Evolutionary conservation across 2,888 invertebrate genomes (phyloP), one percentile per base, ranked within the genome.

Genomic region (Drosophila siamana): DNA sequence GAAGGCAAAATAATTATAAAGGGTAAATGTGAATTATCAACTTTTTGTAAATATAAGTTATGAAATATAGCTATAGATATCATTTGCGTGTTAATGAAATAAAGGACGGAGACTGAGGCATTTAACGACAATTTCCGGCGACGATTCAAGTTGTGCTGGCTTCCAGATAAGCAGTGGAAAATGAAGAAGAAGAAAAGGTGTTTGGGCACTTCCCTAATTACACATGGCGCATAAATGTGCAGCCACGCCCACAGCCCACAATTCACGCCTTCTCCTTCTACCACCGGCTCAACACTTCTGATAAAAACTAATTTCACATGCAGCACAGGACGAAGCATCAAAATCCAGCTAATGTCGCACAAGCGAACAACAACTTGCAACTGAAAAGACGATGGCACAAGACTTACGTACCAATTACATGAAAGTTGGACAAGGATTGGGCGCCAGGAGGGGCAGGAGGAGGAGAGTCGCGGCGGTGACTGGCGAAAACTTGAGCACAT

Each of bases 261-360:
- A n/a, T n/a, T n/a, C n/a, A n/a, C n/a, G n/a, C n/a, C n/a, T n/a
- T n/a, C n/a, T n/a, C n/a, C n/a, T n/a, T n/a, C n/a, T n/a, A n/a
- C n/a, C n/a, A n/a, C n/a, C n/a, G n/a, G n/a, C n/a, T n/a, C n/a
- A n/a, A n/a, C n/a, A n/a, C n/a, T n/a, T n/a, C n/a, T n/a, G 62
- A 56, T 61, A 66, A 52, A 69, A 85, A 85, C 85, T 86, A 86
- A 86, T 87, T 86, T 86, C 88, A 78, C 80, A 86, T 86, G 88
- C 86, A 81, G 68, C 86, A 80, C 87, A 69, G 80, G 67, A 66
- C 80, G 75, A 79, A 62, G 74, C 80, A 81, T 83, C 83, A 81
- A 79, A 86, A 87, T 87, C 83, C 88, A 70, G 78, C 87, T 87
- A 87, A 86, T 86, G 85, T 85, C 78, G 78, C 85, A 69, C 76